Evolutionary conservation across 2,888 invertebrate genomes (phyloP).

Genomic region (Lasioglossum pauxillum): DNA sequence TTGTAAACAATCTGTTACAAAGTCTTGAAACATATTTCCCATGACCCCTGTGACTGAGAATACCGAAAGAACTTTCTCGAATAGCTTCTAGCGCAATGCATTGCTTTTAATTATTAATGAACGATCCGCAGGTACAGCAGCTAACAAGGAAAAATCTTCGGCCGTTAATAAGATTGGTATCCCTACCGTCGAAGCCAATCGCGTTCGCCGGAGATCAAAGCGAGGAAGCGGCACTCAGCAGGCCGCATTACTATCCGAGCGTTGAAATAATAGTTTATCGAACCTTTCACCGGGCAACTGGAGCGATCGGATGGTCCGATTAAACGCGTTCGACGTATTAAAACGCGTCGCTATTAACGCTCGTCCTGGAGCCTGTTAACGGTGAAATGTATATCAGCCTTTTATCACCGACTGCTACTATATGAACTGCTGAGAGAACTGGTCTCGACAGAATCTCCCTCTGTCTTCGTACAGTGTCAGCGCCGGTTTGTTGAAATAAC

Average conservation of each 20-base stretch:
- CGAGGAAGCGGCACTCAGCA: slow-evolving; percentile 32
- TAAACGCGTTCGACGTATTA: slow-evolving; percentile 43
- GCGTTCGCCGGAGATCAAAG: slow-evolving; percentile 30
- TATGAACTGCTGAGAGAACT: neutral
- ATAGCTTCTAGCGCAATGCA: neutral
- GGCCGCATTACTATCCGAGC: slow-evolving; percentile 17
- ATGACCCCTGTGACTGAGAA: neutral
- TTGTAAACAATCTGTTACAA: neutral
- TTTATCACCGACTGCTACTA: neutral
- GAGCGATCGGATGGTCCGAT: slow-evolving; percentile 54
- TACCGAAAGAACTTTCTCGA: neutral
- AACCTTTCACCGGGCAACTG: slow-evolving; percentile 57
- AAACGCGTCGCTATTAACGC: slow-evolving; percentile 54
- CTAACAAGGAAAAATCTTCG: slow-evolving; percentile 14
- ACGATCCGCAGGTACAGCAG: neutral
- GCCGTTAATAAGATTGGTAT: slow-evolving; percentile 32
- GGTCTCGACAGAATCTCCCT: neutral
- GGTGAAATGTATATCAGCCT: slow-evolving; percentile 36
- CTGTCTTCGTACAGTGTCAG: neutral
- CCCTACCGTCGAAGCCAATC: neutral
- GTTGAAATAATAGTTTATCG: slow-evolving; percentile 52
- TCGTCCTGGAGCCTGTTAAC: slow-evolving; percentile 46
- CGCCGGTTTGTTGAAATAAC: neutral
- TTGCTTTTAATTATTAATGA: neutral
- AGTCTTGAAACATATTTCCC: neutral